A percentile compares a stretch with the other conserved stretches of the same genome.
Conservation (phyloP, 2,888 invertebrate genomes). For the Stomorhina lunata region DNA sequence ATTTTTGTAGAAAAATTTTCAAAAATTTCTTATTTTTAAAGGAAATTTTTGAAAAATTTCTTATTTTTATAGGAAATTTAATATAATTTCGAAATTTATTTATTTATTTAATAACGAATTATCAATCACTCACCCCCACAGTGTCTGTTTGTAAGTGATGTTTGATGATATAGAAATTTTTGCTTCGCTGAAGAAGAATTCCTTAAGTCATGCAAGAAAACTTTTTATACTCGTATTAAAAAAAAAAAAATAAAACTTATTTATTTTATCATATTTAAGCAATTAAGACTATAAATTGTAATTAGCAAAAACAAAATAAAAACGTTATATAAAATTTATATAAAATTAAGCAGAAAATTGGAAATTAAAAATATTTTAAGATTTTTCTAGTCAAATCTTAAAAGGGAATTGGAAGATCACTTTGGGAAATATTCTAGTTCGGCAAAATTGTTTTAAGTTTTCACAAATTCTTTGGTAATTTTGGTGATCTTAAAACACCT, state of each 20-base stretch:
- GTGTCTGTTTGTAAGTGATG: too few relatives aligned
- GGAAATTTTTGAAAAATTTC: too few relatives aligned
- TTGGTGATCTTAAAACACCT: neutral
- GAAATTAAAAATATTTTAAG: neutral
- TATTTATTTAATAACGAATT: too few relatives aligned
- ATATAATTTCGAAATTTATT: too few relatives aligned
- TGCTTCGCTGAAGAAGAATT: slow-evolving; percentile 52
- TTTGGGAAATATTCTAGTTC: neutral
- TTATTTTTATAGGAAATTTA: too few relatives aligned
- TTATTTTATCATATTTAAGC: neutral
- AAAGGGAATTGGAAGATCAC: neutral
- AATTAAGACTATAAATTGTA: neutral
- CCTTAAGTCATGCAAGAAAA: slow-evolving; percentile 53
- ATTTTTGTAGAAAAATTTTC: too few relatives aligned
- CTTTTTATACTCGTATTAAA: neutral
- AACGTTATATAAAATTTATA: neutral
- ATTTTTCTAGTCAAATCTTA: neutral
- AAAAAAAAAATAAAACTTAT: neutral
- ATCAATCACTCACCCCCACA: too few relatives aligned
- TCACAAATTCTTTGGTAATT: neutral
- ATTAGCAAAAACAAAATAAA: neutral
- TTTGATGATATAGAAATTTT: slow-evolving; percentile 15
- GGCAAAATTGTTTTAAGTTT: too few relatives aligned
- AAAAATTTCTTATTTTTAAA: too few relatives aligned
- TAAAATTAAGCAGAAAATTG: too few relatives aligned